Evolutionary conservation across 2,888 invertebrate genomes (phyloP), one percentile per base, ranked within the genome.

Genomic region (Galeopsomyia nigrocyanea): DNA sequence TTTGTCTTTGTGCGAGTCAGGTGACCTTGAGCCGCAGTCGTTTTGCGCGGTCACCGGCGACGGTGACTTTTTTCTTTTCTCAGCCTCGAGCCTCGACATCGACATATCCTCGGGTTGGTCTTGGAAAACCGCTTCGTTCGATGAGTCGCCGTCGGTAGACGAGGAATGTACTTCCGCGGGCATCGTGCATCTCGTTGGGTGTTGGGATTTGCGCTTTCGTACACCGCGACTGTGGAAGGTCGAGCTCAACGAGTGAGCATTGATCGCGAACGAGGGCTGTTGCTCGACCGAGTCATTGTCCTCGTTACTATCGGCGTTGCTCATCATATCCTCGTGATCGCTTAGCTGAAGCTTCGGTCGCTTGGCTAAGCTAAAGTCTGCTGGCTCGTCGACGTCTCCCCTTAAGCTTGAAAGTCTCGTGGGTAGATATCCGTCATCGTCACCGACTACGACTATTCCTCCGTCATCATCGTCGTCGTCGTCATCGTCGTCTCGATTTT

Each of bases 201-300:
- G 96, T 79, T 94, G 92, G 80, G 93, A 95, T 87, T 97, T 97
- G 39, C 96, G 89, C 86, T 97, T 97, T 68, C 95, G 89, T n/a
- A 86, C 86, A 0, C 86, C 84, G 1, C 84, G 80, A 68, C 77
- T 84, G 74, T 82, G 82, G 61, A 83, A 78, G 21, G 82, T 75
- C 19, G 82, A 78, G 69, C 79, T 83, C 7, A 81, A 75, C 7
- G 81, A 77, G 65, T 81, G 81, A 0, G 81, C 79, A 55, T 80
- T 83, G 39, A 81, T 79, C 9, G 83, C 78, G 49, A 80, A 80
- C 7, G 75, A 56, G 17, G 82, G 83, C 21, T 39, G 39, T 10
- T 83, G 83, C 61, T 84, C 84, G 2, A 79, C 65, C 81, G 82
- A 86, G 56, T 85, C 85, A 61, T 84, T 84, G 70, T 85, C 85